Evolutionary conservation across 2,888 invertebrate genomes (phyloP).

Genomic region (Dusona sp.): DNA sequence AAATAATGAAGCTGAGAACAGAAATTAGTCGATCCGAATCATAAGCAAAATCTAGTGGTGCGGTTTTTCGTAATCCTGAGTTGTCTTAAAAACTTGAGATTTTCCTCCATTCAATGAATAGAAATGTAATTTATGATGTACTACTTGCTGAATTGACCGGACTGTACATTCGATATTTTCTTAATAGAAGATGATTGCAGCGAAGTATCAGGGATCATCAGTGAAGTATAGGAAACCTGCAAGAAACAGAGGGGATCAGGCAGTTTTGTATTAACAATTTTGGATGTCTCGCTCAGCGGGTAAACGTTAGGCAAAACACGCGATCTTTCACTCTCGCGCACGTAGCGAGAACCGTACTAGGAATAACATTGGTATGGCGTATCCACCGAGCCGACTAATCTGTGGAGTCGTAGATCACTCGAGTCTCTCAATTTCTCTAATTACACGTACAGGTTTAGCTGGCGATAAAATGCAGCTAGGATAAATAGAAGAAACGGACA

Average conservation of each 20-base stretch:
- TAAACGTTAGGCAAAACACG: conserved; percentile 50
- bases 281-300: conserved; percentile 37
- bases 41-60: no score
- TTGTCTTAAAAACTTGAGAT: background rate
- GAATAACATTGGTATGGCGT: conserved; percentile 2
- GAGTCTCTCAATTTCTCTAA: conserved; percentile 55
- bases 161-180: background rate
- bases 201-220: background rate
- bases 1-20: background rate
- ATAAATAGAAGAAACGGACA: conserved; percentile 12
- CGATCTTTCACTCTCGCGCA: conserved; percentile 58
- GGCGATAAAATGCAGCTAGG: background rate
- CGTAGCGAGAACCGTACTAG: background rate
- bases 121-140: background rate
- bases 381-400: conserved; percentile 1
- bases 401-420: conserved; percentile 25
- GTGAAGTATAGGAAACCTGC: background rate
- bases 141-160: background rate
- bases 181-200: background rate
- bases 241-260: conserved; percentile 9
- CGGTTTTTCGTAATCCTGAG: no score
- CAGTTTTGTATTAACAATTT: conserved; percentile 50
- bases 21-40: background rate
- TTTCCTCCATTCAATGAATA: background rate
- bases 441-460: conserved; percentile 30